phyloP scores from a whole-genome alignment of 2,113 vertebrate genomes.

The Pandion haliaetus region DNA sequence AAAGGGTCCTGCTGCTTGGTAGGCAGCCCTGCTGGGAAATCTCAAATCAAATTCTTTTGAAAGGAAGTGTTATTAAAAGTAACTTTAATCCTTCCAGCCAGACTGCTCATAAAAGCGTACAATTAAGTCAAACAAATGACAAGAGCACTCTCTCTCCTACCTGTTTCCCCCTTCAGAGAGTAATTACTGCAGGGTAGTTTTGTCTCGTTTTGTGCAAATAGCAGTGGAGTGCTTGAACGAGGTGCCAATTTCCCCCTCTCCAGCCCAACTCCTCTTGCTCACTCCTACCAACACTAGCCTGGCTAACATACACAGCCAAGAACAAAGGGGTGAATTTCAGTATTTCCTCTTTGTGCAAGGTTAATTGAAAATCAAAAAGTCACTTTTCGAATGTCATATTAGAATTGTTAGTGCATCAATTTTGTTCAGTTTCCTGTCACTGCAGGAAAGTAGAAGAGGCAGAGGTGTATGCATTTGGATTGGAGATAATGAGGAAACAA shows the following conservation, averaged over 20 bases:
- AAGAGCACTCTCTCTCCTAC: constrained; percentile 71
- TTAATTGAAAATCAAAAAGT: constrained; percentile 80
- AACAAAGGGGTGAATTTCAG: constrained; percentile 69
- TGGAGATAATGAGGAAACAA: not conserved
- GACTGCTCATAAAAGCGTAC: constrained; percentile 75
- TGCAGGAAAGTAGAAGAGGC: not conserved
- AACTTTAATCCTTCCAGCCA: constrained; percentile 80
- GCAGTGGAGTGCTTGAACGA: not conserved
- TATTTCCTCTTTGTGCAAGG: constrained; percentile 73
- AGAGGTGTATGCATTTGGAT: not conserved
- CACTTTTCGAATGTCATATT: constrained; percentile 72
- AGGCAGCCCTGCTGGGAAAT: constrained; percentile 75
- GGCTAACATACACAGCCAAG: constrained; percentile 41
- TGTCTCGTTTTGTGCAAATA: constrained; percentile 59
- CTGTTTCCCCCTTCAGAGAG: constrained; percentile 73
- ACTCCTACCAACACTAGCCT: not conserved
- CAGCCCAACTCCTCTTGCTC: not conserved
- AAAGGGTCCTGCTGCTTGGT: constrained; percentile 60
- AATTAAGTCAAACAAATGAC: constrained; percentile 80
- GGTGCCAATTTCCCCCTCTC: not conserved
- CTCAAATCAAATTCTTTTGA: constrained; percentile 76
- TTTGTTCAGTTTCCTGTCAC: constrained; percentile 62
- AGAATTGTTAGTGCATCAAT: constrained; percentile 68
- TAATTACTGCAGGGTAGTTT: constrained; percentile 70
- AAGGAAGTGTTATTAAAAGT: constrained; percentile 79